Base-by-base conservation (phyloP, 2,797 vertebrate species). In the Enteromius treurensis region DNA sequence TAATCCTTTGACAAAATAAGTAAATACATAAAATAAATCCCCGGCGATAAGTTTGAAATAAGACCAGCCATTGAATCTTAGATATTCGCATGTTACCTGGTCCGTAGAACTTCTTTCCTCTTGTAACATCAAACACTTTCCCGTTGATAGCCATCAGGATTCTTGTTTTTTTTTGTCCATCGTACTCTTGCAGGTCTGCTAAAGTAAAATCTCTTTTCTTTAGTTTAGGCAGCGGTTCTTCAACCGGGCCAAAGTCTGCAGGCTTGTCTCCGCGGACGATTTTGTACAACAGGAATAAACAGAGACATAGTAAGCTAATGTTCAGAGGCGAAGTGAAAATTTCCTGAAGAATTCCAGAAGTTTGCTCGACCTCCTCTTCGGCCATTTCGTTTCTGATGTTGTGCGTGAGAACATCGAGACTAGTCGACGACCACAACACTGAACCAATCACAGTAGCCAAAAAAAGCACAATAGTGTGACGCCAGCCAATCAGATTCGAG, bases 91-190 rank as follows among this genome's bases (percentile, higher is more conserved):
- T n/a, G 15, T 82, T 89, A 98, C 98, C 97, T 84, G 97, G 97
- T 19, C 97, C 97, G 89, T 99, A 99, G 90, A 99, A 99, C 92
- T 96, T 97, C 89, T 94, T 96, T 21, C 95, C 98, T 64, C 96
- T 89, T 40, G 95, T 98, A 78, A 99, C 97, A 90, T 99, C 97
- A 91, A 99, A 99, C 86, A 99, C 97, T 90, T 98, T 99, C 19
- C 96, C 95, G 84, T 95, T 97, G 88, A 99, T 91, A 77, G 96
- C 96, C 96, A 99, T 98, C 71, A 99, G 96, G 88, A 99, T 99
- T 80, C 96, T 91, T 1, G 96, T 95, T 17, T 97, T 86, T 67
- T 90, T 88, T 10, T 90, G 17, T 3, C 97, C 97, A 70, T 99
- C 95, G 90, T 94, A 99, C 42, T 91, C 91, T 83, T 95, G 94